Base-by-base conservation (phyloP, 2,113 vertebrate species). In the Sorex araneus region DNA sequence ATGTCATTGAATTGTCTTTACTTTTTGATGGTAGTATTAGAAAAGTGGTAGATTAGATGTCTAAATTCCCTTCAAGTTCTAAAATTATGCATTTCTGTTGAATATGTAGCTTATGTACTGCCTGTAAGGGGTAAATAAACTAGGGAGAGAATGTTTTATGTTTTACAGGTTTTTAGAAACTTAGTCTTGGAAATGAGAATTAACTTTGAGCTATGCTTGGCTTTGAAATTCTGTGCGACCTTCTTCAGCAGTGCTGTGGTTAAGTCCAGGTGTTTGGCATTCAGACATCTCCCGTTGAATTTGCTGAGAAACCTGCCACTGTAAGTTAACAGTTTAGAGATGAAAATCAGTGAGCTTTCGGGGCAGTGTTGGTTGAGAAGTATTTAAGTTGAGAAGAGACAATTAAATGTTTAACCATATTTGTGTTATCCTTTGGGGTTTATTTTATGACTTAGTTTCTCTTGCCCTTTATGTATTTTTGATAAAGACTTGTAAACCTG, bases 371-470 rank as follows among this genome's bases (percentile, higher is more conserved):
- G 34, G 12, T 84, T 92, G 74, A 82, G 84, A 79, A 84, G 43
- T 93, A 69, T 76, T 84, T 94, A 76, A 64, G n/a, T 84, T 43
- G 76, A 92, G 69, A 83, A 81, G 70, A 83, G 76, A 13, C 19
- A 80, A 0, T 86, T 76, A 93, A 67, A 79, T 23, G 69, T 9
- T 80, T 79, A 23, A 50, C 47, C 90, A 34, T 87, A 81, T 90
- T 89, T 70, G 45, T 89, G 30, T 87, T 94, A 70, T 71, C n/a
- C 16, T 92, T 93, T 86, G 82, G 95, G 81, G 34, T 94, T 84
- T 96, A 28, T 75, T 90, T 76, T 89, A 66, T 93, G 73, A 91
- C 28, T 84, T 94, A 70, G 25, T 91, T 95, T 94, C 50, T 76
- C 4, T 4, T 43, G 32, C 82, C n/a, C 15, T 30, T 81, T 71